Conservation (phyloP, 2,797 vertebrate genomes). For the Phyllotis vaccarum region DNA sequence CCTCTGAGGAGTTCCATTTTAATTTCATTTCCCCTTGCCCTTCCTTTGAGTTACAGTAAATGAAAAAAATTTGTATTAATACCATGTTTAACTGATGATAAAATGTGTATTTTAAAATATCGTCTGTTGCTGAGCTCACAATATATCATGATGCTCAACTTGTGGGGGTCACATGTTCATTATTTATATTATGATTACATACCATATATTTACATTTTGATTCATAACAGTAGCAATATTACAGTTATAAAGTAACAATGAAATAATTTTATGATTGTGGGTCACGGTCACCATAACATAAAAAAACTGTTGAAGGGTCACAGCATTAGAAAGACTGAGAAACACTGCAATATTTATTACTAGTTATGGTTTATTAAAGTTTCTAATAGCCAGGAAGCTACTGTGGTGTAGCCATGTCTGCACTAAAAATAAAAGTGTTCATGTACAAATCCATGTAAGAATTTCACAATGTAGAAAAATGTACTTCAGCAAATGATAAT, state of each 20-base stretch:
- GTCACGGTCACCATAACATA: not conserved
- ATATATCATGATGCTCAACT: not conserved
- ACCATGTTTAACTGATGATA: not conserved
- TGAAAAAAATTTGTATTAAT: not conserved
- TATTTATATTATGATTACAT: too few species aligned
- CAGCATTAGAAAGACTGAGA: not conserved
- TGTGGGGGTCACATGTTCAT: not conserved
- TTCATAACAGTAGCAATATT: not conserved
- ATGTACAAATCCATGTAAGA: not conserved
- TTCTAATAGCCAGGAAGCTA: not conserved
- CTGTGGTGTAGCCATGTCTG: not conserved
- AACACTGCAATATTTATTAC: not conserved
- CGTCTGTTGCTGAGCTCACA: not conserved
- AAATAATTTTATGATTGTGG: not conserved
- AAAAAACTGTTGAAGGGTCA: not conserved
- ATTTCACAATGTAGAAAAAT: not conserved
- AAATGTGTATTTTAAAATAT: slow-evolving; percentile 3
- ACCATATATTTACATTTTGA: not conserved
- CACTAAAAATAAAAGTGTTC: not conserved
- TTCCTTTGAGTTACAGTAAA: slow-evolving; percentile 52
- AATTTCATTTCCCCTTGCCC: not conserved
- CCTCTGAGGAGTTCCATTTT: slow-evolving; percentile 17
- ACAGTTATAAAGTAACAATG: not conserved
- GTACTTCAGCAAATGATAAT: not conserved
- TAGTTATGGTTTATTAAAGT: not conserved